Evolutionary conservation across 1,140 invertebrate genomes (phyloP).

Genomic region (Oscheius sp.): DNA sequence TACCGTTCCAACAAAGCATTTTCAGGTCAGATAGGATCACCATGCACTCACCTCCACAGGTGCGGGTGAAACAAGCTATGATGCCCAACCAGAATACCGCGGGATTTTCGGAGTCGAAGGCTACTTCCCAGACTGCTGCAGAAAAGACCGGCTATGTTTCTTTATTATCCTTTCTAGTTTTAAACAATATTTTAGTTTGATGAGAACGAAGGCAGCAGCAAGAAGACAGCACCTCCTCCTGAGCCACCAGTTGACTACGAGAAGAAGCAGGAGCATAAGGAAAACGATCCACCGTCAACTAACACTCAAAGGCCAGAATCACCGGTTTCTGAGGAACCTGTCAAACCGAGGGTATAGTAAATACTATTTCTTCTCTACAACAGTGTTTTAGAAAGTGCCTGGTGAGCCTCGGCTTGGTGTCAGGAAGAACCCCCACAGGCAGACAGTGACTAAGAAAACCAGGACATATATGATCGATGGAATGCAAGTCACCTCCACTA

Average conservation of each 20-base stretch:
- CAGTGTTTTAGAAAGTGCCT: background rate
- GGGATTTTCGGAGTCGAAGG: too few species aligned
- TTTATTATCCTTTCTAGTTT: too few species aligned
- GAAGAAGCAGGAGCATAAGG: constrained; percentile 12
- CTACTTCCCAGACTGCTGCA: too few species aligned
- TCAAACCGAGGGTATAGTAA: background rate
- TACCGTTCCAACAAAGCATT: background rate
- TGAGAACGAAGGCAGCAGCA: background rate
- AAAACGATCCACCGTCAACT: background rate
- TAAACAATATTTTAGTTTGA: background rate
- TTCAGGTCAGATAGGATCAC: too few species aligned
- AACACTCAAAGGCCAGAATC: background rate
- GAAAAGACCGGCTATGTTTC: too few species aligned
- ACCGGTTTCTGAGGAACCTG: background rate
- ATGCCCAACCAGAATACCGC: background rate
- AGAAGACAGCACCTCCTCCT: constrained; percentile 49
- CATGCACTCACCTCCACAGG: background rate
- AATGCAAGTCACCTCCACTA: constrained; percentile 56
- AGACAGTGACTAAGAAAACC: constrained; percentile 58
- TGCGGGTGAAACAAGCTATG: background rate
- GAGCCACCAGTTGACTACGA: constrained; percentile 60
- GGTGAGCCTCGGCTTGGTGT: constrained; percentile 13
- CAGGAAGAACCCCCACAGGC: constrained; percentile 48
- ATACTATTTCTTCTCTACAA: too few species aligned
- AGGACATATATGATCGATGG: constrained; percentile 54